Evolutionary conservation across 2,888 invertebrate species (phyloP), one percentile per base, ranked within the genome.

Genomic region (Agrochola circellaris): DNA sequence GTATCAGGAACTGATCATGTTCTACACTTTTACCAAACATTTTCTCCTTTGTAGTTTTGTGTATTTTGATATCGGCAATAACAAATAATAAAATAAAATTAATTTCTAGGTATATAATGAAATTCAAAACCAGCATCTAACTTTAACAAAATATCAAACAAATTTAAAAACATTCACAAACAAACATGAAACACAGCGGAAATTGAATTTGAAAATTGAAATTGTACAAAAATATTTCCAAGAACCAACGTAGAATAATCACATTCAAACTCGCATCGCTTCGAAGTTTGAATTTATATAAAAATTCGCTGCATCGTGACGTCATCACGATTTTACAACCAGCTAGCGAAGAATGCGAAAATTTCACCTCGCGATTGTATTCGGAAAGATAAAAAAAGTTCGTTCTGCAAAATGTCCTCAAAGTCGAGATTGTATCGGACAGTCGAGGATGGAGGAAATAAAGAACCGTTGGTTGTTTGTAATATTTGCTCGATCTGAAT

Each of bases 401-500:
- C 23, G 0, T 74, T 74, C 58, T 71, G 58, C 64, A 76, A 70
- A 81, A 73, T 82, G 54, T 82, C 75, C 58, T 79, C 64, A 60
- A 51, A 73, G 13, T 56, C 34, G 34, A 82, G 77, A 86, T 88
- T 82, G 73, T 82, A 84, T 86, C 85, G 62, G 67, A 56, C 61
- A 42, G 61, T 60, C 30, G 38, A 38, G 61, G 61, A 79, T 81
- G 51, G 48, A 60, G 67, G 70, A 86, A 85, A 85, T 78, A 87
- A 79, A 80, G 79, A 81, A 79, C 85, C 76, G 79, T 78, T 84
- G 82, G 78, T 77, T 84, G 82, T 51, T 76, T 71, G 78, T 82
- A 77, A 84, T 87, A 79, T 77, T 88, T 80, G 81, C 75, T 79
- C 82, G 73, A 81, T 80, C 79, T 78, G 79, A 77, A 79, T 84